Evolutionary conservation across 2,888 invertebrate genomes (phyloP).

Genomic region (Dynastes tityus): DNA sequence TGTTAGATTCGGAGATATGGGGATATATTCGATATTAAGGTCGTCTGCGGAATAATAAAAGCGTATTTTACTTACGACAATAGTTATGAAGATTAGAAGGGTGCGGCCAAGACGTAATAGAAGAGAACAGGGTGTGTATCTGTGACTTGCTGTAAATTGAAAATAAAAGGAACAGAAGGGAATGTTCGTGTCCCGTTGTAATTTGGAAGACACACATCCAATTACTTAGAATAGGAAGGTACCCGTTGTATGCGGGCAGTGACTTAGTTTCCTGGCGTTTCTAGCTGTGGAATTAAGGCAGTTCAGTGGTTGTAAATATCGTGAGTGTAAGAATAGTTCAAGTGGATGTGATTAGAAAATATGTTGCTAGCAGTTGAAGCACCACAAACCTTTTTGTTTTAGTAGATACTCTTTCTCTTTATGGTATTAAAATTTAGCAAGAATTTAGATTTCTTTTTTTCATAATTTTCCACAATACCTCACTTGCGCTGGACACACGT

Average conservation of each 20-base stretch:
- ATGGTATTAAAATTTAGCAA: slow-evolving; percentile 11
- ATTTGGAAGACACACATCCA: too few species aligned
- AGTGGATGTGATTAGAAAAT: slow-evolving; percentile 4
- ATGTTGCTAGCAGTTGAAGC: not conserved
- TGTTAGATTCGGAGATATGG: slow-evolving; percentile 85
- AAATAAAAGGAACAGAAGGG: not conserved
- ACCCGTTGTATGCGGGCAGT: not conserved
- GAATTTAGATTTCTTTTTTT: too few species aligned
- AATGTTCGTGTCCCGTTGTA: too few species aligned
- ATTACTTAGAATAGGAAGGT: too few species aligned
- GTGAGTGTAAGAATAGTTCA: slow-evolving; percentile 45
- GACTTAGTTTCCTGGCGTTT: not conserved
- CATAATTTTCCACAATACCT: too few species aligned
- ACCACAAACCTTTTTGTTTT: slow-evolving; percentile 43
- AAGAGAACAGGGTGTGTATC: slow-evolving; percentile 1
- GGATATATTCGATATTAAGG: slow-evolving; percentile 86
- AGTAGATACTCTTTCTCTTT: not conserved
- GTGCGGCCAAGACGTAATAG: not conserved
- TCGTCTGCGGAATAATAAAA: slow-evolving; percentile 77
- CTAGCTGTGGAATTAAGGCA: not conserved
- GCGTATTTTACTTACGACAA: slow-evolving; percentile 31
- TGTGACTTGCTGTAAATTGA: slow-evolving; percentile 16
- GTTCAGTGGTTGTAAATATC: not conserved
- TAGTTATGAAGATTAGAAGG: not conserved
- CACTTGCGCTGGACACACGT: too few species aligned